phyloP scores from a whole-genome alignment of 2,888 invertebrate genomes.

The Metacarcinus magister region DNA sequence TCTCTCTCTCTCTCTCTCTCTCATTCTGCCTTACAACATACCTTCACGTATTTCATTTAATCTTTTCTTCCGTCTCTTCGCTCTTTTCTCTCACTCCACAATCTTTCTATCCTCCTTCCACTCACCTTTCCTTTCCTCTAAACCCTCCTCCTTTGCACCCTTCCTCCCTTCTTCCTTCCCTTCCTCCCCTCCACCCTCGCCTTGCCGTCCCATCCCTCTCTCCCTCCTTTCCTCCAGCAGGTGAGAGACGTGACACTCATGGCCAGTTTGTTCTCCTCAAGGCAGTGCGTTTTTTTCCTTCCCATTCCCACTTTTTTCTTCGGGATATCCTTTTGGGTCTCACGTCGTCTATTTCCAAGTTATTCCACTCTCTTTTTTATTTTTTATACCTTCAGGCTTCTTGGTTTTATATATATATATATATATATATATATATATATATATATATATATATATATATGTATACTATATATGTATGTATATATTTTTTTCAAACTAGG shows the following conservation, averaged over 20 bases:
- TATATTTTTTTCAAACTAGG: neutral
- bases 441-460: no score
- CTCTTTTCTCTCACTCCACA: neutral
- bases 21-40: neutral
- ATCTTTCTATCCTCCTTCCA: neutral
- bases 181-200: neutral
- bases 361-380: neutral
- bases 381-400: neutral
- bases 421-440: no score
- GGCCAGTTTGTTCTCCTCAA: slow-evolving; percentile 37
- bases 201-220: neutral
- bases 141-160: neutral
- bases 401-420: neutral
- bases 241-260: slow-evolving; percentile 26
- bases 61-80: neutral
- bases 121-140: neutral
- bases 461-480: no score
- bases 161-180: neutral
- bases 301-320: neutral
- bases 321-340: neutral
- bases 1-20: slow-evolving; percentile 18
- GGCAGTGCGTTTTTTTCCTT: neutral
- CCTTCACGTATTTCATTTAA: neutral
- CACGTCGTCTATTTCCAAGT: neutral
- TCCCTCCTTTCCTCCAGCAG: neutral